Conservation (phyloP, 2,113 vertebrate genomes). For the Chionomys nivalis region DNA sequence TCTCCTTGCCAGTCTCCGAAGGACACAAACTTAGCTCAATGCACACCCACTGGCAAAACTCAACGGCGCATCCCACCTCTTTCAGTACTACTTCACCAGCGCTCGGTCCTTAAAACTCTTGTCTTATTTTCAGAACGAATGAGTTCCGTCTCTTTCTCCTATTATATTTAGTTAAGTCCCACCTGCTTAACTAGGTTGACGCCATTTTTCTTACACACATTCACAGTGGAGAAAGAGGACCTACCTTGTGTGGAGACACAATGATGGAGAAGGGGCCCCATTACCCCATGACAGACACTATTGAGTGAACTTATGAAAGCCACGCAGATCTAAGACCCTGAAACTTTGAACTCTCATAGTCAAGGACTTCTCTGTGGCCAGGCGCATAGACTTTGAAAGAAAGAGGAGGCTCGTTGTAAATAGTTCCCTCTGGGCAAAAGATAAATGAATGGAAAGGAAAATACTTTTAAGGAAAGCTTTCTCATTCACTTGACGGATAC, state of each 20-base stretch:
- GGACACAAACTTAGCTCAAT: neutral
- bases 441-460: neutral
- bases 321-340: neutral
- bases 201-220: neutral
- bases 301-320: neutral
- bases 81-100: neutral
- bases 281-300: neutral
- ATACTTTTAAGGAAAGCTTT: neutral
- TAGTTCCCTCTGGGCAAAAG: neutral
- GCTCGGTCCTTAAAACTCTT: neutral
- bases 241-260: neutral
- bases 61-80: neutral
- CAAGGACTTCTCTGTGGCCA: neutral
- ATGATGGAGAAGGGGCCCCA: neutral
- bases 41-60: neutral
- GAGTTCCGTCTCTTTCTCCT: neutral
- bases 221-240: neutral
- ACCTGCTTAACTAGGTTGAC: neutral
- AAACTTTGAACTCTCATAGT: neutral
- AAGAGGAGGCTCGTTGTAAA: neutral
- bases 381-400: neutral
- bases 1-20: neutral
- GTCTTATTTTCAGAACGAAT: neutral
- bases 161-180: slow-evolving; percentile 10
- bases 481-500: neutral